Percentiles rank a stretch among this genome's conserved stretches.
Conservation (phyloP, 1,140 invertebrate species). For the Argopecten irradians region DNA sequence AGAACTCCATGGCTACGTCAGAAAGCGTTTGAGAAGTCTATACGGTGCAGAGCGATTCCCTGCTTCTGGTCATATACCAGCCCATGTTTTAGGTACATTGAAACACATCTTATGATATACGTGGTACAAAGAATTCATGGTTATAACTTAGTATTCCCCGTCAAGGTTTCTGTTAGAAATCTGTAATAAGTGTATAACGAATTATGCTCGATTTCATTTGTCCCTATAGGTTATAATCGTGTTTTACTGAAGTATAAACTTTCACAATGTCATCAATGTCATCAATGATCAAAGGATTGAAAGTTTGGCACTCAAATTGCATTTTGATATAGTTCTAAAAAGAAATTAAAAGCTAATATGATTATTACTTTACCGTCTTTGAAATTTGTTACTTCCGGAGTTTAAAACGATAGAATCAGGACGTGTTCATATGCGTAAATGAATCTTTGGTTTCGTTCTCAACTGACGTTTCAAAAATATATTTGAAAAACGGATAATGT, state of each 20-base stretch:
- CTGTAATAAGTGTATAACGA: too few relatives aligned
- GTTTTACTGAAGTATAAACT: neutral
- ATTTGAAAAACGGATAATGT: neutral
- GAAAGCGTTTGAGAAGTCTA: neutral
- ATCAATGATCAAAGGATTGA: too few relatives aligned
- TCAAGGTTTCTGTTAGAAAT: too few relatives aligned
- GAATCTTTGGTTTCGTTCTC: neutral
- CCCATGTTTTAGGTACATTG: slow-evolving; percentile 44
- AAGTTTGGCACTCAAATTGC: neutral
- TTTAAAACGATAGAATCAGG: neutral
- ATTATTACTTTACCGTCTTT: too few relatives aligned
- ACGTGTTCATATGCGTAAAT: neutral
- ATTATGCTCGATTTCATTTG: neutral
- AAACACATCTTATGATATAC: too few relatives aligned
- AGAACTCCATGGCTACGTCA: slow-evolving; percentile 27
- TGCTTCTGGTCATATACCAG: slow-evolving; percentile 29
- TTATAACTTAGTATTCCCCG: too few relatives aligned
- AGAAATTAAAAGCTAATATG: too few relatives aligned
- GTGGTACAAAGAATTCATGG: neutral
- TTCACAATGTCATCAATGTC: neutral
- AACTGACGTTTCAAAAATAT: neutral
- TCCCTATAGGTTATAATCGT: neutral
- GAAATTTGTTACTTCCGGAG: too few relatives aligned
- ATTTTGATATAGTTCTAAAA: neutral
- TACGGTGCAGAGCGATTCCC: slow-evolving; percentile 33